Conservation (phyloP, 2,888 invertebrate genomes). For the Tubulanus polymorphus region DNA sequence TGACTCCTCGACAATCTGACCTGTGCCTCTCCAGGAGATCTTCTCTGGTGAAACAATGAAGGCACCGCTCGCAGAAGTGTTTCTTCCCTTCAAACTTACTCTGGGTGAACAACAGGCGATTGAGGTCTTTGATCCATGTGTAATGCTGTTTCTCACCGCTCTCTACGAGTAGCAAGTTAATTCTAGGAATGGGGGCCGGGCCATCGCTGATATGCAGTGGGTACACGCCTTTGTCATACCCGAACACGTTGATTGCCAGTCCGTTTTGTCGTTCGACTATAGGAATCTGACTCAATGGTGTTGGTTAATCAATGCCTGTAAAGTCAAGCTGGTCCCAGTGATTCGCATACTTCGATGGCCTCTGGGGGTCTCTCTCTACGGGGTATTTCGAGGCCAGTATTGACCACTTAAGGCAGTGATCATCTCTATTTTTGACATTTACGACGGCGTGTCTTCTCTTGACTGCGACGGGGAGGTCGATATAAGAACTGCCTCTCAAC, state of each 20-base stretch:
- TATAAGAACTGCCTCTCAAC: slow-evolving; percentile 11
- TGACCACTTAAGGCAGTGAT: slow-evolving; percentile 12
- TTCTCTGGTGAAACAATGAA: slow-evolving; percentile 11
- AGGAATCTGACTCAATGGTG: slow-evolving; percentile 8
- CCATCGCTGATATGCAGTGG: slow-evolving; percentile 1
- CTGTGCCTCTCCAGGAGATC: slow-evolving; percentile 14
- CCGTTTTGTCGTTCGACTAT: slow-evolving; percentile 10
- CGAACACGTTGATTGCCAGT: slow-evolving; percentile 13
- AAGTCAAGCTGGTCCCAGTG: slow-evolving; percentile 7
- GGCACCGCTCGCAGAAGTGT: slow-evolving; percentile 14
- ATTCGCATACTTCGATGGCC: neutral
- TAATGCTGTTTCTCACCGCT: slow-evolving; percentile 12
- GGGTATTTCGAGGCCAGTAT: neutral
- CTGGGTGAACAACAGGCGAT: slow-evolving; percentile 7
- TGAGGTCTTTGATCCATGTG: slow-evolving; percentile 14
- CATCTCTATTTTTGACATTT: slow-evolving; percentile 15
- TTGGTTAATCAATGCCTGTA: slow-evolving; percentile 8
- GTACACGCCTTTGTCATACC: slow-evolving; percentile 11
- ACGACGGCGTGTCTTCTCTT: slow-evolving; percentile 12
- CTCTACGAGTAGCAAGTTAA: slow-evolving; percentile 12
- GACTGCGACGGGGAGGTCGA: slow-evolving; percentile 11
- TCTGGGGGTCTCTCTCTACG: neutral
- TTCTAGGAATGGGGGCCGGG: neutral
- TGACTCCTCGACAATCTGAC: slow-evolving; percentile 11
- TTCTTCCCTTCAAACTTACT: slow-evolving; percentile 3